These are phyloP conservation scores for Apteryx mantelli DNA, from an alignment of 2,113 vertebrate genomes.

Conservation along the genomic window DNA sequence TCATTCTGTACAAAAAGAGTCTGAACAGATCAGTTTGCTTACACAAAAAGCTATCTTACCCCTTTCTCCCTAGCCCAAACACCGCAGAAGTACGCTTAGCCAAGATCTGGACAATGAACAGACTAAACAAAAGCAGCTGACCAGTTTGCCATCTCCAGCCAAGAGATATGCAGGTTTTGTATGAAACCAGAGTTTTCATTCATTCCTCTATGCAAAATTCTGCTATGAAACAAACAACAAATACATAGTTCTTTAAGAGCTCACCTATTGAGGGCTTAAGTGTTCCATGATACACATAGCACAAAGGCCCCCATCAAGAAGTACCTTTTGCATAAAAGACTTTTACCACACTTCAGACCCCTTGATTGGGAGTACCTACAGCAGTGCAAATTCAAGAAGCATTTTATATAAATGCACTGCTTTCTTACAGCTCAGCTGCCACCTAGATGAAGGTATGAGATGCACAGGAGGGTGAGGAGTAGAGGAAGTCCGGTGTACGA, in stretches of 20 bases:
- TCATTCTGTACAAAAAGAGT: neutral
- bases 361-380: neutral
- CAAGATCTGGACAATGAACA: neutral
- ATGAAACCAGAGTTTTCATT: neutral
- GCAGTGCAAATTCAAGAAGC: neutral
- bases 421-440: neutral
- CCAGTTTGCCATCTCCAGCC: neutral
- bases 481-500: neutral
- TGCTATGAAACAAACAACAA: neutral
- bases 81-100: neutral
- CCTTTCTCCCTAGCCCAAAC: neutral
- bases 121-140: conserved; percentile 57
- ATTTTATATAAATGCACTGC: neutral
- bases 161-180: neutral
- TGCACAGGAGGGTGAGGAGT: neutral
- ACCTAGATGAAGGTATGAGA: neutral
- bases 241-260: neutral
- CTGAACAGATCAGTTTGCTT: neutral
- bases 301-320: neutral
- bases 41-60: neutral
- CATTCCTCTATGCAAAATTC: neutral
- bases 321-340: neutral
- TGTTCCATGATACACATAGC: neutral
- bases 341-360: neutral
- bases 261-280: neutral